A percentile compares a stretch with the other conserved stretches of the same genome.
These are phyloP conservation scores for Leucophenga maculata DNA, from an alignment of 2,888 invertebrate genomes.

Conservation along the genomic window DNA sequence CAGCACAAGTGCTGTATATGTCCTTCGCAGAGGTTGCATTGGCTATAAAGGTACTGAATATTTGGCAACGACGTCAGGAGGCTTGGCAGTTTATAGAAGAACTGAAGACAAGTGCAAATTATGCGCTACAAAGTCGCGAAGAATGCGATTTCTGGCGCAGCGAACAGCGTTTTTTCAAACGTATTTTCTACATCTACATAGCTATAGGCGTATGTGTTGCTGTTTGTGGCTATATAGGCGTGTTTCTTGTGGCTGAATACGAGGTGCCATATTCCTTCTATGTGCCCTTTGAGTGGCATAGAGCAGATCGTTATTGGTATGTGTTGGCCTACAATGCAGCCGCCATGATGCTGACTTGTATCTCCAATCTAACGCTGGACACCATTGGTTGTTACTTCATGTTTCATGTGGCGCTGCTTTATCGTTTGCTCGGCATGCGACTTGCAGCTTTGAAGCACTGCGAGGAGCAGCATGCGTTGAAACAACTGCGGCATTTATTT, in stretches of 20 bases:
- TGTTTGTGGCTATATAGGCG: constrained; percentile 34
- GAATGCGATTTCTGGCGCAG: constrained; percentile 43
- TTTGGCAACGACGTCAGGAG: constrained; percentile 42
- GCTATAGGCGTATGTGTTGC: constrained; percentile 36
- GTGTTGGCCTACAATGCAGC: constrained; percentile 57
- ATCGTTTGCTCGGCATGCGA: constrained; percentile 54
- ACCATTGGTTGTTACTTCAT: constrained; percentile 59
- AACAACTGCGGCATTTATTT: constrained; percentile 23
- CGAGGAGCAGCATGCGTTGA: background rate
- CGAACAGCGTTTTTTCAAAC: constrained; percentile 44
- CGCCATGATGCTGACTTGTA: constrained; percentile 50
- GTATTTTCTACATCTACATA: constrained; percentile 45
- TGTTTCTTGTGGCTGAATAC: constrained; percentile 43
- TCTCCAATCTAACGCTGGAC: constrained; percentile 56
- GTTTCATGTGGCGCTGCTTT: constrained; percentile 58
- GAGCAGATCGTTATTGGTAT: constrained; percentile 43
- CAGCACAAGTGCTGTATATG: constrained; percentile 55
- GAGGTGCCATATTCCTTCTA: constrained; percentile 60
- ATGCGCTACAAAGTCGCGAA: constrained; percentile 26
- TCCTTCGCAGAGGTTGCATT: constrained; percentile 49
- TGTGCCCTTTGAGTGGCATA: constrained; percentile 64
- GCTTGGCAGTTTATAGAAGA: constrained; percentile 42
- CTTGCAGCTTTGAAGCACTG: constrained; percentile 43
- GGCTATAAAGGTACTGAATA: constrained; percentile 49
- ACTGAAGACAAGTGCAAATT: constrained; percentile 32